Percentiles rank a stretch among this genome's conserved stretches.
Evolutionary conservation across 2,113 vertebrate genomes (phyloP).

Genomic region (Salminus brasiliensis): DNA sequence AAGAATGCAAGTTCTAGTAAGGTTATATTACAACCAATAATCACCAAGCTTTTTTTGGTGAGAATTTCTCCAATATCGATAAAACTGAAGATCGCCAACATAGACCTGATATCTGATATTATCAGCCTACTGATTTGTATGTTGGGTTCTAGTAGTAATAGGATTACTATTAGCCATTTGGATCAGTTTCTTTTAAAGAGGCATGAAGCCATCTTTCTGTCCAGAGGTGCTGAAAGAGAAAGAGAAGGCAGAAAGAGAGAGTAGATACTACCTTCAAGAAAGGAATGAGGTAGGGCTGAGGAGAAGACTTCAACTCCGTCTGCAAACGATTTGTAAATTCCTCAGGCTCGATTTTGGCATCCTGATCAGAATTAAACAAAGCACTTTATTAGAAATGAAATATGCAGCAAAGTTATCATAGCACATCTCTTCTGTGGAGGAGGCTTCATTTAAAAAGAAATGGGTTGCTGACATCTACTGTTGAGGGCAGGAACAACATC

Average conservation of each 20-base stretch:
- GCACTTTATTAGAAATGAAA: background rate
- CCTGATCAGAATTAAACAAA: slow-evolving; percentile 65
- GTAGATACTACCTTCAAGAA: slow-evolving; percentile 82
- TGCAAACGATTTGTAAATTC: slow-evolving; percentile 88
- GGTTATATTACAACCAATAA: too few relatives aligned
- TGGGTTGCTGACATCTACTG: background rate
- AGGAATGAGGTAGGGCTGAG: slow-evolving; percentile 88
- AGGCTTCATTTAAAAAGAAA: background rate
- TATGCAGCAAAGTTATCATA: background rate
- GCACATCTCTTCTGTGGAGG: background rate
- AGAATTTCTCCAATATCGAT: too few relatives aligned
- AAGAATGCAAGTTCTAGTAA: too few relatives aligned
- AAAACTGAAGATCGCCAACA: too few relatives aligned
- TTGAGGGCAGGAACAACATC: background rate
- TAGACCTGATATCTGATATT: too few relatives aligned
- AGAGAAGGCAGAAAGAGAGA: background rate
- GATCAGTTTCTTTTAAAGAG: too few relatives aligned
- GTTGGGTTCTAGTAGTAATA: too few relatives aligned
- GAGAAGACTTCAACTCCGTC: slow-evolving; percentile 87
- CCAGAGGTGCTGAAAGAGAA: too few relatives aligned
- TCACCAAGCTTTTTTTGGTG: too few relatives aligned
- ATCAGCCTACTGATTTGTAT: too few relatives aligned
- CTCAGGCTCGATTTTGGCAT: slow-evolving; percentile 88
- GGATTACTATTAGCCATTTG: too few relatives aligned
- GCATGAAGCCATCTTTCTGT: too few relatives aligned